Conservation (phyloP, 2,888 invertebrate genomes). For the Meandrusa payeni region DNA sequence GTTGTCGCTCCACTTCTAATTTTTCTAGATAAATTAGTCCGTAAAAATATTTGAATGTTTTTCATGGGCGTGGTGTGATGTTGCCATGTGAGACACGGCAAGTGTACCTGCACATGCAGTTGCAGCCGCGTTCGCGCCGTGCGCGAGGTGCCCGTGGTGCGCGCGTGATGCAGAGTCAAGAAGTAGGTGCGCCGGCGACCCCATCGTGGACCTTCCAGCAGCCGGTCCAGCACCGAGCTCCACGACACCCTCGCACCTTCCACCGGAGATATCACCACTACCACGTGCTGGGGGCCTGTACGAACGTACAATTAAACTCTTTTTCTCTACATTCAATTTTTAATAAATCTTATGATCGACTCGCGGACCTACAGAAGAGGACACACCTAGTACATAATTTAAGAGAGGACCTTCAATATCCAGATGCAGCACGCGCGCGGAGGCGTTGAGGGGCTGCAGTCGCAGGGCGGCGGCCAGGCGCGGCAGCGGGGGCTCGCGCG, state of each 20-base stretch:
- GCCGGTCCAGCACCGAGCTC: conserved; percentile 82
- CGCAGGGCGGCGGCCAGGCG: conserved; percentile 19
- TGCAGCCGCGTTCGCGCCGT: conserved; percentile 22
- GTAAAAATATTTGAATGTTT: no score
- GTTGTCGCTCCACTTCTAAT: no score
- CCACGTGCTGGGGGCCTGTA: conserved; percentile 42
- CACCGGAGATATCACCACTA: conserved; percentile 82
- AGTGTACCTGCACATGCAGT: conserved; percentile 19
- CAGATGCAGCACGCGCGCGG: conserved; percentile 20
- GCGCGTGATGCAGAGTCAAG: conserved; percentile 32
- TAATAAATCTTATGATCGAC: no score
- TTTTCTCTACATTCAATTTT: no score
- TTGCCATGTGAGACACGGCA: no score
- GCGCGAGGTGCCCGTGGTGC: conserved; percentile 11
- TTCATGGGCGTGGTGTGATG: no score
- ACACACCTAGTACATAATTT: no score
- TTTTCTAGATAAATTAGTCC: no score
- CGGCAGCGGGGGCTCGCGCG: conserved; percentile 41
- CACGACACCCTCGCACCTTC: conserved; percentile 67
- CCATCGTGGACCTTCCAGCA: conserved; percentile 55
- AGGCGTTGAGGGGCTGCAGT: conserved; percentile 13
- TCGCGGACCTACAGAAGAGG: no score
- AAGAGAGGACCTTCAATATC: conserved; percentile 30
- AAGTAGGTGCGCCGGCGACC: conserved; percentile 34
- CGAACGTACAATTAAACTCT: background rate